Conservation (phyloP, 2,888 invertebrate genomes). For the Mantis religiosa region DNA sequence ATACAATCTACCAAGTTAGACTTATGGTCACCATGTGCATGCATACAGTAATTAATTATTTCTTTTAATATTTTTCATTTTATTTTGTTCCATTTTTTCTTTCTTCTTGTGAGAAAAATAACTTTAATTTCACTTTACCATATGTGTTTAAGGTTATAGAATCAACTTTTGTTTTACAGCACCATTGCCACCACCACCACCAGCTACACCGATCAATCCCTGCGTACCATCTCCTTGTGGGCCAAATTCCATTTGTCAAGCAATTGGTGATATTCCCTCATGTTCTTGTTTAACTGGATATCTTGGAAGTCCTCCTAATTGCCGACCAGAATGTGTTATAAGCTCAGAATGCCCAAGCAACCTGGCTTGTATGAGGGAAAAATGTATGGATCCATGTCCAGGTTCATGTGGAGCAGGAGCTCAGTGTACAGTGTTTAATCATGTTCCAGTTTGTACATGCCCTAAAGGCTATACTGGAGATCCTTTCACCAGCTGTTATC, state of each 20-base stretch:
- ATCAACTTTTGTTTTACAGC: not conserved
- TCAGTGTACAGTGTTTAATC: conserved; percentile 40
- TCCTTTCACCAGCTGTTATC: conserved; percentile 40
- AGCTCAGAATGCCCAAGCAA: conserved; percentile 54
- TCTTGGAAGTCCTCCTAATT: conserved; percentile 47
- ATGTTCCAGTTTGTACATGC: conserved; percentile 44
- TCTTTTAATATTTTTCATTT: not conserved
- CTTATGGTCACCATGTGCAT: no score
- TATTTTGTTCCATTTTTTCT: not conserved
- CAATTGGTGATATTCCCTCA: conserved; percentile 35
- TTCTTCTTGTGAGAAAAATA: not conserved
- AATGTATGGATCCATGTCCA: conserved; percentile 50
- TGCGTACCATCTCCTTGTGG: conserved; percentile 52
- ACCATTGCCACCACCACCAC: conserved; percentile 29
- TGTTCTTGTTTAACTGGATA: conserved; percentile 43
- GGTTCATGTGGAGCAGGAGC: conserved; percentile 47
- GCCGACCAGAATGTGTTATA: conserved; percentile 50
- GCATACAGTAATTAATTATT: no score
- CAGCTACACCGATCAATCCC: conserved; percentile 39
- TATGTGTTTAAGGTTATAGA: not conserved
- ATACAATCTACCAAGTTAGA: no score
- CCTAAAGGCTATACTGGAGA: conserved; percentile 52
- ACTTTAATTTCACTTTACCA: not conserved
- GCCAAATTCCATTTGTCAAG: conserved; percentile 38
- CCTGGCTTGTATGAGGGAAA: conserved; percentile 44